Base-by-base conservation (phyloP, 2,797 vertebrate genomes). In the Vultur gryphus region DNA sequence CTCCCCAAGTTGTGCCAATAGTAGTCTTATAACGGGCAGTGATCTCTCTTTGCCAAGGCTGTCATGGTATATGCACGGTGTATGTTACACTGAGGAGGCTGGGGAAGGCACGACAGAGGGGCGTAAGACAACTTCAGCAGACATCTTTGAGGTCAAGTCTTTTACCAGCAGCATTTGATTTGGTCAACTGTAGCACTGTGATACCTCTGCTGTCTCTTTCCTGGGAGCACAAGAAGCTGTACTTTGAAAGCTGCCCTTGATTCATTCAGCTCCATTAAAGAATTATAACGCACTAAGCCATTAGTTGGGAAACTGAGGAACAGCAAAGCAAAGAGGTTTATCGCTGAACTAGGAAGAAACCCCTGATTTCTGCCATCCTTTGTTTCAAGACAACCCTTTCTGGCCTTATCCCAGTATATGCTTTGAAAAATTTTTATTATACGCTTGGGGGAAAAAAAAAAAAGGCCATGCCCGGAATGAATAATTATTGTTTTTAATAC, bases 401-500 rank as follows among this genome's bases (percentile, higher is more conserved):
- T 61, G 49, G 46, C 80, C 41, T 76, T 79, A 31, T 18, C 33
- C 67, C 33, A 39, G 37, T 35, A 28, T 7, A 29, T 13, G 29
- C 70, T 89, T 62, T 48, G 58, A 86, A 94, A 79, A 67, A 21
- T 5, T n/a, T 43, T 71, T 75, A 78, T 75, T 78, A 72, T 13
- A 73, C 25, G 10, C 57, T 67, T n/a, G 37, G 70, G 37, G 15
- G 1, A 0, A 18, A 67, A 82, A 55, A 87, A 52, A 65, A 31
- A 69, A 25, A 0, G 5, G 41, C 25, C 26, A 44, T 78, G 71
- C 57, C 37, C 2, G 0, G 82, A 91, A 89, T 86, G 61, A 95
- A 61, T 87, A 95, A 94, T 92, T 78, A 85, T 5, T 94, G 94
- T 9, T 87, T 93, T 91, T 57, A 92, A 87, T 85, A 49, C 24